These are phyloP conservation scores for Percopsis omiscomaycus DNA, from an alignment of 2,797 vertebrate species.

Conservation along the genomic window DNA sequence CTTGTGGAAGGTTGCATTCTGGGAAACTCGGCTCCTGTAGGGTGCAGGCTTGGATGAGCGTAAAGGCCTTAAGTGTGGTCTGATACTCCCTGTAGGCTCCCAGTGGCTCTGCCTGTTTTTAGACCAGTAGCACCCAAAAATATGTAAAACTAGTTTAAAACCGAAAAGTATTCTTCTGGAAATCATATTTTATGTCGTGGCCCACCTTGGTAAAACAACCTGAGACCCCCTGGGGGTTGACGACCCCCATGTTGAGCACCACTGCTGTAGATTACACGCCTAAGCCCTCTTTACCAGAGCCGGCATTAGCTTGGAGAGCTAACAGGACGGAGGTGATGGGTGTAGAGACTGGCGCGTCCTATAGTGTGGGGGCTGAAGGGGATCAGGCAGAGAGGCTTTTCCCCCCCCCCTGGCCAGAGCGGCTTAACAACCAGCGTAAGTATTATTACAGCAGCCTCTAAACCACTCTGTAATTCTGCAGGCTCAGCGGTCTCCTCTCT, in stretches of 20 bases:
- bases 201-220: too few species aligned
- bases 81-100: too few species aligned
- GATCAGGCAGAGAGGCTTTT: slow-evolving; percentile 68
- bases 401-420: slow-evolving; percentile 43
- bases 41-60: too few species aligned
- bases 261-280: neutral
- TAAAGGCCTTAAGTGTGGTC: neutral
- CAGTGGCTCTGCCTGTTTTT: too few species aligned
- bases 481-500: slow-evolving; percentile 56
- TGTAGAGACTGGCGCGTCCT: slow-evolving; percentile 25
- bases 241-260: too few species aligned
- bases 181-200: too few species aligned
- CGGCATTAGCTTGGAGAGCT: slow-evolving; percentile 33
- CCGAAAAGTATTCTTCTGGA: too few species aligned
- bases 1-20: neutral
- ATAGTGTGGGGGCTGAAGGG: slow-evolving; percentile 46
- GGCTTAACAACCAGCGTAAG: slow-evolving; percentile 71
- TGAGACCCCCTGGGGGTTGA: too few species aligned
- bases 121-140: too few species aligned
- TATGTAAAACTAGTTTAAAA: too few species aligned
- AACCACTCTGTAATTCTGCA: slow-evolving; percentile 68
- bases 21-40: too few species aligned
- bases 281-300: slow-evolving; percentile 27
- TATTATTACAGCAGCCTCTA: slow-evolving; percentile 71
- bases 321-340: slow-evolving; percentile 26